Percentiles rank a stretch among this genome's conserved stretches.
These are phyloP conservation scores for Minunthozetes semirufus DNA, from an alignment of 2,888 invertebrate genomes.

Conservation along the genomic window DNA sequence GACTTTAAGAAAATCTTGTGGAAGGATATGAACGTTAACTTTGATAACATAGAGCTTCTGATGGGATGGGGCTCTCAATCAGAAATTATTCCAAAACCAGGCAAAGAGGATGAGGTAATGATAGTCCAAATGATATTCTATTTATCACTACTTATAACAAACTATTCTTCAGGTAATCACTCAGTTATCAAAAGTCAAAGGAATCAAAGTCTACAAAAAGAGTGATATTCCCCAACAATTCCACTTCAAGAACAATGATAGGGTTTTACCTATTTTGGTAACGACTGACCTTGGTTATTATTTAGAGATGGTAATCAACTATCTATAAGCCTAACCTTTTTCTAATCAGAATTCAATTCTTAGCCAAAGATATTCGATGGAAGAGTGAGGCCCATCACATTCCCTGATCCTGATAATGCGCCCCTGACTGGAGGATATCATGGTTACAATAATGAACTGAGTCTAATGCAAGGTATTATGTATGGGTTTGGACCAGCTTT, in stretches of 20 bases:
- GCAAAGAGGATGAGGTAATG: too few species aligned
- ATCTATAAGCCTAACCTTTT: too few species aligned
- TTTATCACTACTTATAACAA: too few species aligned
- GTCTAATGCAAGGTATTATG: constrained; percentile 47
- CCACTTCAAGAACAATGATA: constrained; percentile 40
- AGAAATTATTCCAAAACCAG: constrained; percentile 30
- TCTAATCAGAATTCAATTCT: too few species aligned
- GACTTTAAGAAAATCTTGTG: constrained; percentile 42
- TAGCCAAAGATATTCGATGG: too few species aligned
- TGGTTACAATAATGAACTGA: constrained; percentile 40
- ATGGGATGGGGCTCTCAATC: constrained; percentile 40
- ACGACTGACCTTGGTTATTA: constrained; percentile 41
- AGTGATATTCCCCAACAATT: constrained; percentile 42
- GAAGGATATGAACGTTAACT: constrained; percentile 37
- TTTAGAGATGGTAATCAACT: constrained; percentile 30
- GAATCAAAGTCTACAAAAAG: constrained; percentile 42
- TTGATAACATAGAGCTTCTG: constrained; percentile 37
- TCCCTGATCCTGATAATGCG: too few species aligned
- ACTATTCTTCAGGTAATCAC: constrained; percentile 29
- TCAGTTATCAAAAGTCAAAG: constrained; percentile 35
- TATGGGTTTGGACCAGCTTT: constrained; percentile 55
- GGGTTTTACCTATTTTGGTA: constrained; percentile 41
- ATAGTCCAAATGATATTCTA: too few species aligned
- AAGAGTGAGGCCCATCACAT: too few species aligned
- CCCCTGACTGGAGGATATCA: constrained; percentile 24